Evolutionary conservation across 2,797 vertebrate genomes (phyloP), one percentile per base, ranked within the genome.

Genomic region (Kryptolebias ocellatus): DNA sequence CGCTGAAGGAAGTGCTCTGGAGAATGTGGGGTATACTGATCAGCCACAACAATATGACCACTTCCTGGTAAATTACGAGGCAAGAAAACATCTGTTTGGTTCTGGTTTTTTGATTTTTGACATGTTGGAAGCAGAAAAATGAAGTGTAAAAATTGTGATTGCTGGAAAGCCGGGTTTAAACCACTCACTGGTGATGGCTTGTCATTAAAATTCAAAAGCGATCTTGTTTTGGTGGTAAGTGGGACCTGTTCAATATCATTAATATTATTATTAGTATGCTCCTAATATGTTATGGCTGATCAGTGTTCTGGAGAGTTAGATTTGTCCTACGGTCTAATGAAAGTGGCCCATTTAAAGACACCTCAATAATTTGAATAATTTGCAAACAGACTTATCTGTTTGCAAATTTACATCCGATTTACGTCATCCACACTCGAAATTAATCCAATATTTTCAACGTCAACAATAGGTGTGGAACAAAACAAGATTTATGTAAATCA

Each of bases 1-100:
- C 70, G 52, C 56, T 49, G n/a, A 74, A 64, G 37, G 39, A 65
- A 47, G 44, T 15, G 53, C 67, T 60, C 47, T 52, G 54, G 37
- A 59, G 70, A 61, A 74, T 58, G 29, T 47, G 20, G 52, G 60
- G 56, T 51, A 37, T 5, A 37, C 20, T 17, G 44, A 59, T 46
- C 57, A 46, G 57, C 42, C 45, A 18, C 29, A 29, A 18, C 28
- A 47, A 29, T 15, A 60, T 18, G 53, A 55, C 53, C 31, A 18
- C 28, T 54, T 28, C 31, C 53, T 3, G 28, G 3, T 5, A 11
- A 20, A 39, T 11, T 56, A 8, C 12, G 39, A 12, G 4, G 39
- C 39, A 14, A 18, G n/a, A 5, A 27, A 18, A 34, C 18, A n/a
- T n/a, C n/a, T n/a, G n/a, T n/a, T n/a, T n/a, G n/a, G n/a, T n/a